Evolutionary conservation across 1,140 invertebrate species (phyloP), one percentile per base, ranked within the genome.

Genomic region (Chrysoperla carnea): DNA sequence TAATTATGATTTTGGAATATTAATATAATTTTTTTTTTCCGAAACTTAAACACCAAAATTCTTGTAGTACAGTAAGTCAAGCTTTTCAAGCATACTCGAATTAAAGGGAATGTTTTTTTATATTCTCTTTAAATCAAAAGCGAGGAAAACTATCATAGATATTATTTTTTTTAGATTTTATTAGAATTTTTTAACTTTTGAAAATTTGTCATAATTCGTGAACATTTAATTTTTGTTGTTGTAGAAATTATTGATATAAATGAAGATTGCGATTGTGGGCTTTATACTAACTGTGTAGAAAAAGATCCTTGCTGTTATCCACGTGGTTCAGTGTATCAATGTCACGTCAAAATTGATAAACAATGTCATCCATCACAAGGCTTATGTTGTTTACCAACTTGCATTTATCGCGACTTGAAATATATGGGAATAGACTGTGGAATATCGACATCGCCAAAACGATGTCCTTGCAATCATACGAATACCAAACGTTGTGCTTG

Each of bases 351-450:
- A 29, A 46, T 44, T 31, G 43, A 48, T 38, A 36, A 29, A 11
- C 23, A 48, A 28, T 68, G 66, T 44, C 66, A 68, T 41, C 66
- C 66, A 1, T 64, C 64, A 0, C 64, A 68, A 43, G 64, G 64
- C 0, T 46, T 61, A 4, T 67, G 64, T 44, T 68, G 66, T 42
- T 61, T 49, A 3, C 42, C 50, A 1, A 47, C 57, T 1, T 67
- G 64, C 41, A 51, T 55, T 35, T 60, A 56, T 42, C 56, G 57
- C 0, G 52, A 62, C 40, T 52, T 61, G 6, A 49, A 49, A n/a
- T 44, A 48, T 0, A 53, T 53, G 42, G 61, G 61, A 31, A 58
- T 13, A 41, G 2, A 38, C 15, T 27, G n/a, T 35, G 0, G 3
- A 17, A 28, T 28, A 41, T 28, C 39, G 5, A 29, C 33, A 40